These are phyloP conservation scores for Microctenopoma steveboyesi DNA, from an alignment of 2,797 vertebrate genomes.

Conservation along the genomic window DNA sequence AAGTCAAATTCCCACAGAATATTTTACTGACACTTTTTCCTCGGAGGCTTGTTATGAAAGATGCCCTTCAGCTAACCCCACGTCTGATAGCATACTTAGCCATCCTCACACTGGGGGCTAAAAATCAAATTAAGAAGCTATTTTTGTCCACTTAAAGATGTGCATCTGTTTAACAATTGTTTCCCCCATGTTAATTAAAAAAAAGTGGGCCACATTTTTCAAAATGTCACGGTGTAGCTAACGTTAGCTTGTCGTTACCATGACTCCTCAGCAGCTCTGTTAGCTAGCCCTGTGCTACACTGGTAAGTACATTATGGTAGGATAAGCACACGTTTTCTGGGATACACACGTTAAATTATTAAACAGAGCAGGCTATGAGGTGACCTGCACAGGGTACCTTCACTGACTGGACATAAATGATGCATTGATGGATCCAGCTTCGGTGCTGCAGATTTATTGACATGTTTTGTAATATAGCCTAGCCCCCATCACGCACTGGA, in stretches of 20 bases:
- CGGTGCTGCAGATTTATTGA: slow-evolving; percentile 68
- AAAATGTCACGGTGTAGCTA: background rate
- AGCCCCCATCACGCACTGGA: slow-evolving; percentile 43
- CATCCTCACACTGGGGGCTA: background rate
- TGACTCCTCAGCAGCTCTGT: background rate
- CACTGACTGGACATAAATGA: slow-evolving; percentile 70
- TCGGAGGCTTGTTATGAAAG: slow-evolving; percentile 35
- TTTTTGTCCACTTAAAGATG: slow-evolving; percentile 3
- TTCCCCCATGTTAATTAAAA: background rate
- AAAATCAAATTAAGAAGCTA: slow-evolving; percentile 9
- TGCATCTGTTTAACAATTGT: background rate
- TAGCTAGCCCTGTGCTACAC: background rate
- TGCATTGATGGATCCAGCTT: slow-evolving; percentile 56
- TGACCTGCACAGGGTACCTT: slow-evolving; percentile 56
- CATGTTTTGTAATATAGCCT: slow-evolving; percentile 67
- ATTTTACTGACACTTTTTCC: slow-evolving; percentile 34
- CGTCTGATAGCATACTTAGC: slow-evolving; percentile 13
- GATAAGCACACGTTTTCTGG: slow-evolving; percentile 62
- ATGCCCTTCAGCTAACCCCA: slow-evolving; percentile 44
- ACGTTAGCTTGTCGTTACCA: background rate
- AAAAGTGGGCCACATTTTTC: background rate
- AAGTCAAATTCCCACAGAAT: slow-evolving; percentile 28
- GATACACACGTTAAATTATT: slow-evolving; percentile 75
- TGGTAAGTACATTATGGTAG: background rate
- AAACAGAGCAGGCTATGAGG: slow-evolving; percentile 67